These are phyloP conservation scores for Tricholaema leucomelas DNA, from an alignment of 2,113 vertebrate genomes.

Conservation along the genomic window DNA sequence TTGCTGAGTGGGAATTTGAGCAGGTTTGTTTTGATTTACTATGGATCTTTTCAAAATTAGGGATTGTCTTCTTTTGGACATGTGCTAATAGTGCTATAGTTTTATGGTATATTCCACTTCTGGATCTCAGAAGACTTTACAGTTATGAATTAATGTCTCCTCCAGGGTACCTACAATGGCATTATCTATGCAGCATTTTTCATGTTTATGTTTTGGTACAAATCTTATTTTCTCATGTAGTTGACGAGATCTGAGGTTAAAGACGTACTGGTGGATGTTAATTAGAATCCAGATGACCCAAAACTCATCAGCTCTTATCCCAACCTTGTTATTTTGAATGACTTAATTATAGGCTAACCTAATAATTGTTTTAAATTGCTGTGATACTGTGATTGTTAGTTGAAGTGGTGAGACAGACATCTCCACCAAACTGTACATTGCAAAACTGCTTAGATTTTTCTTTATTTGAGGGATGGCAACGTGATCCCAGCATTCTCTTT, in stretches of 20 bases:
- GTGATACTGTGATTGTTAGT: not conserved
- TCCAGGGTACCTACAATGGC: not conserved
- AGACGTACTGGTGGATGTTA: not conserved
- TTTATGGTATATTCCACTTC: not conserved
- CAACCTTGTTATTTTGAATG: not conserved
- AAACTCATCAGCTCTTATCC: not conserved
- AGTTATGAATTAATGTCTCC: not conserved
- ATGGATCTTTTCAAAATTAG: not conserved
- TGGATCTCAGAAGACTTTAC: not conserved
- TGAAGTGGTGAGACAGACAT: not conserved
- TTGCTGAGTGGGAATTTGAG: not conserved
- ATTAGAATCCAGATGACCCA: not conserved
- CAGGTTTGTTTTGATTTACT: not conserved
- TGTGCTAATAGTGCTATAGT: fast-evolving
- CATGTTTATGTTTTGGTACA: not conserved
- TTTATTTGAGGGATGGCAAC: not conserved
- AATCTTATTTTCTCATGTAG: not conserved
- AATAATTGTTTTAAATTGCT: not conserved
- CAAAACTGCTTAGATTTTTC: not conserved
- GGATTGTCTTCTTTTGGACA: not conserved
- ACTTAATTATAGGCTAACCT: not conserved
- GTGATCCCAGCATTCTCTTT: not conserved
- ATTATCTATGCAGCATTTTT: not conserved
- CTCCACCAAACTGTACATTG: not conserved
- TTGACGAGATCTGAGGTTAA: not conserved